Percentiles rank a stretch among this genome's conserved stretches.
Conservation (phyloP, 2,797 vertebrate species). For the Triplophysa bombifrons region DNA sequence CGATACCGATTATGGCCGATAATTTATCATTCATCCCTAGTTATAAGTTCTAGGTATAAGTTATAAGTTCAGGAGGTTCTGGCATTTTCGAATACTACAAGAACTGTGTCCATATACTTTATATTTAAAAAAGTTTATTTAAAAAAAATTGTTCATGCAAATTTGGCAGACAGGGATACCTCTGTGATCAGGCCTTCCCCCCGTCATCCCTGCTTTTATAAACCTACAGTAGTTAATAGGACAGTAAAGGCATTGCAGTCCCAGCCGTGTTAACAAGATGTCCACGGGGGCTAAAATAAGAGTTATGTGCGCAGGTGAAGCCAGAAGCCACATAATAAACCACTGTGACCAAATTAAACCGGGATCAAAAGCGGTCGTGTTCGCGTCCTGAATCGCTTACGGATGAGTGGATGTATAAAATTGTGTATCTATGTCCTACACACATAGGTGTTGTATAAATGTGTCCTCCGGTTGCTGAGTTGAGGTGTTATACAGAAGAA, state of each 20-base stretch:
- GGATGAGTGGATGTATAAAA: conserved; percentile 18
- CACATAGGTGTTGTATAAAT: not conserved
- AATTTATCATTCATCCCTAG: too few relatives aligned
- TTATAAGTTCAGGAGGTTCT: not conserved
- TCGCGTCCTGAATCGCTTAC: not conserved
- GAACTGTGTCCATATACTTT: not conserved
- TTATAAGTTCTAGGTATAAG: too few relatives aligned
- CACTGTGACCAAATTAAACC: conserved; percentile 54
- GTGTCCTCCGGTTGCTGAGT: not conserved
- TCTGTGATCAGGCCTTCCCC: conserved; percentile 40
- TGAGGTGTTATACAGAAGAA: conserved; percentile 7
- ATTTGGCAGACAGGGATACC: conserved; percentile 37
- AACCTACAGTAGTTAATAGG: conserved; percentile 37
- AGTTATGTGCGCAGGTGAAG: conserved; percentile 53
- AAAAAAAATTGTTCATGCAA: conserved; percentile 1
- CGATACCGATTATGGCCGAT: too few relatives aligned
- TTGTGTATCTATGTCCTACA: conserved; percentile 16
- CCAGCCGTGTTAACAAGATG: conserved; percentile 51
- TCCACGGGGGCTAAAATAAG: conserved; percentile 55
- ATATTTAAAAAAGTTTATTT: not conserved
- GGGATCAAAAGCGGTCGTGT: conserved; percentile 34
- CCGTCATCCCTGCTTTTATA: conserved; percentile 10
- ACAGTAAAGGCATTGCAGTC: conserved; percentile 54
- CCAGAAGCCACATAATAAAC: conserved; percentile 49
- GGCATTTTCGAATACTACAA: not conserved